Evolutionary conservation across 2,113 vertebrate genomes (phyloP).

Genomic region (Todiramphus saurophagus): DNA sequence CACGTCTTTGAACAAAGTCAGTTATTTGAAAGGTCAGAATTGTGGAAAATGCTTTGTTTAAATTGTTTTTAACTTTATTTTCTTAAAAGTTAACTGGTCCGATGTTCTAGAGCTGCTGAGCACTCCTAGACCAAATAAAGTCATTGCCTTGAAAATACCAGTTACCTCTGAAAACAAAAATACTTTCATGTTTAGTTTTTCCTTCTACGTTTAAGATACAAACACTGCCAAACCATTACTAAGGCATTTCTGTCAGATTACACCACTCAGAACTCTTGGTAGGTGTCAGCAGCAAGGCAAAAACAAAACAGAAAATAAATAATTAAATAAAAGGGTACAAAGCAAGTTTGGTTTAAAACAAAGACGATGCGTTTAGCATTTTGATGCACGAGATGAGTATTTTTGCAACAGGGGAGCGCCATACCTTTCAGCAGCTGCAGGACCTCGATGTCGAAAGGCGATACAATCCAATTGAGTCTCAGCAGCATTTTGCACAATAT

Average conservation of each 20-base stretch:
- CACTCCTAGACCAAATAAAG: not conserved
- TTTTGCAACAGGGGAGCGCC: not conserved
- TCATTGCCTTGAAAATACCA: not conserved
- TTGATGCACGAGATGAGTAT: not conserved
- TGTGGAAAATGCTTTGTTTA: not conserved
- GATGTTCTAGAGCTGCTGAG: not conserved
- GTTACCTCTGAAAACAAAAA: not conserved
- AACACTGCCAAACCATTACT: not conserved
- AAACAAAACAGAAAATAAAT: not conserved
- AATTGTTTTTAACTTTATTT: not conserved
- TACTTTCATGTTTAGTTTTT: not conserved
- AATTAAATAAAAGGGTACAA: not conserved
- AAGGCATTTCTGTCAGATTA: not conserved
- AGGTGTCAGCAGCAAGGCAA: not conserved
- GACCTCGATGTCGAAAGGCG: not conserved
- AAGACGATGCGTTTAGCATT: fast-evolving
- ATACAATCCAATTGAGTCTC: conserved; percentile 37
- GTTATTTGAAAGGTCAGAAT: not conserved
- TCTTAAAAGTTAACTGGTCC: not conserved
- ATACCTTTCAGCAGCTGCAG: conserved; percentile 30
- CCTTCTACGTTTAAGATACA: not conserved
- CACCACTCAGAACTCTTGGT: not conserved
- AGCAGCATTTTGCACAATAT: not conserved
- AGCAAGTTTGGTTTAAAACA: not conserved
- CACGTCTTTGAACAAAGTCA: fast-evolving